Evolutionary conservation across 2,888 invertebrate genomes (phyloP), one percentile per base, ranked within the genome.

Genomic region (Drosophila paramelanica): DNA sequence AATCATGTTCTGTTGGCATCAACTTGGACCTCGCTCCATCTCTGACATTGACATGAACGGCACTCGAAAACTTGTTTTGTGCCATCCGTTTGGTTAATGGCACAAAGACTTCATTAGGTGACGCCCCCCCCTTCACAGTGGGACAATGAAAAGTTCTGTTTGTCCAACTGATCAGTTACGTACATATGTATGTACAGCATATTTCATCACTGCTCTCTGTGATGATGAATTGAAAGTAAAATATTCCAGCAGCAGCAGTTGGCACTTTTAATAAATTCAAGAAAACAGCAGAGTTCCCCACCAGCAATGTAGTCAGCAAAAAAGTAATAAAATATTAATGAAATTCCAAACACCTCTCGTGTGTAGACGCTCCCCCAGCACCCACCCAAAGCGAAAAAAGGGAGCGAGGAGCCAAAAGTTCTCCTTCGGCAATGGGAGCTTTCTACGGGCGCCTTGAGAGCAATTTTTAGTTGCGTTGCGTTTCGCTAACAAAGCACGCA

Each of bases 271-370:
- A 84, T 84, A 81, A 84, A 88, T 88, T 88, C 79, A 78, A 71
- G 67, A 77, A 73, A 73, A 68, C 65, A 68, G 47, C 59, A 51
- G 25, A 47, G 36, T 50, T 50, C 43, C 43, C 47, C 41, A 42
- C 11, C 49, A 53, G 36, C 62, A n/a, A 23, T 50, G 49, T 41
- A 60, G 31, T 50, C 23, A 31, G 64, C 50, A 49, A 65, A 67
- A 78, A 83, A 72, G 84, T 73, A 80, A 88, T 90, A 86, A 90
- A 90, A 90, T 90, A 90, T 90, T 90, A 90, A 90, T 90, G 90
- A 90, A 90, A 90, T 90, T 90, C 90, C 90, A 81, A 81, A 88
- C 89, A 89, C 88, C 85, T 78, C 65, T 71, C 66, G 76, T 67
- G 73, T 72, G 71, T 71, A 60, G 49, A 67, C 33, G 11, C 17